Base-by-base conservation (phyloP, 2,797 vertebrate species). In the Pseudomugil tenellus region DNA sequence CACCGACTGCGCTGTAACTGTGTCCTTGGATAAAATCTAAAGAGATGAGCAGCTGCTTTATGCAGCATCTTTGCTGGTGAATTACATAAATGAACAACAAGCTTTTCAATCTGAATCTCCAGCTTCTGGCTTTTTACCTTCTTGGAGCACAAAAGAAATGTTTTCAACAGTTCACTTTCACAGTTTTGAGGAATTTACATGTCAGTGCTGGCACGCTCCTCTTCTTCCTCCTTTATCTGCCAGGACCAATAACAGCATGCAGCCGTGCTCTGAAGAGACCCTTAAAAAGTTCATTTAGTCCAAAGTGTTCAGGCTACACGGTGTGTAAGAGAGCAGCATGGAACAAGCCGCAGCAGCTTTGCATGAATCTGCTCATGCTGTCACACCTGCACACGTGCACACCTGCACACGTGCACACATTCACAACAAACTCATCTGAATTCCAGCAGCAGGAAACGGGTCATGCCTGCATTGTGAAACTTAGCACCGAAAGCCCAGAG, bases 51-150 rank as follows among this genome's bases (percentile, higher is more conserved):
- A 87, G 80, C 63, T 85, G 70, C 85, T 71, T 86, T 85, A 79
- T 41, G 39, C 39, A 19, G 17, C 69, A 56, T 67, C 74, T 78
- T 80, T 77, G 67, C 74, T 72, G 84, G 67, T 82, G 81, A 83
- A 90, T 85, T 87, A 80, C 85, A 87, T 86, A 89, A 87, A 87
- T 84, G 81, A 87, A 88, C 84, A 85, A 83, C 79, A 74, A 72
- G 77, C 63, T 73, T 77, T 77, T 85, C 61, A 84, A 58, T 76
- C 35, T 58, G 57, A 81, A 72, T 79, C 57, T 59, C 21, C 9
- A 67, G 62, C 29, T 5, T 32, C 59, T 74, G 81, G 73, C 80
- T 85, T 84, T 86, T 74, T 79, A 80, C 79, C 72, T 68, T 83
- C 79, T 58, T 68, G 74, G 63, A 26, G 64, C 63, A 58, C 29